phyloP scores from a whole-genome alignment of 2,797 vertebrate genomes.

The Toxotes lorentzi region DNA sequence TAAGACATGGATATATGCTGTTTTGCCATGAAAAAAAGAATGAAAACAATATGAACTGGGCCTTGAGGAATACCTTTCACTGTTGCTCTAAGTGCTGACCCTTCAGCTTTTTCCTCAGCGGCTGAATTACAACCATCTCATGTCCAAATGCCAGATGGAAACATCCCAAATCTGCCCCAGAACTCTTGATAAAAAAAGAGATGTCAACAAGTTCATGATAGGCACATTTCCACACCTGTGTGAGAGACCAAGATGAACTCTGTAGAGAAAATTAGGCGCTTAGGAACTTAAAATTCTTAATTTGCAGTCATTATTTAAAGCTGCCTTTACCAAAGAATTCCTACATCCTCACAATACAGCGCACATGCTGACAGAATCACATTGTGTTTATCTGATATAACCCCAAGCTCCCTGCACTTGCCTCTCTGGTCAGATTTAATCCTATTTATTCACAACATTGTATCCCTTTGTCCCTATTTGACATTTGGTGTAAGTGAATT shows the following conservation, averaged over 20 bases:
- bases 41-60: not conserved
- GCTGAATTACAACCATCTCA: slow-evolving; percentile 3
- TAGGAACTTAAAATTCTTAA: slow-evolving; percentile 10
- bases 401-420: slow-evolving; percentile 17
- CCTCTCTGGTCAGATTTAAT: slow-evolving; percentile 56
- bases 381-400: slow-evolving; percentile 38
- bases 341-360: not conserved
- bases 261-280: not conserved
- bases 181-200: slow-evolving; percentile 29
- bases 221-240: slow-evolving; percentile 3
- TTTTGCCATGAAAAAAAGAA: not conserved
- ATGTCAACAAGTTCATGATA: slow-evolving; percentile 13
- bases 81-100: not conserved
- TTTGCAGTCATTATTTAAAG: slow-evolving; percentile 8
- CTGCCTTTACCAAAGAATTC: not conserved
- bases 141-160: slow-evolving; percentile 25
- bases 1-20: not conserved
- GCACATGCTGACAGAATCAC: slow-evolving; percentile 24
- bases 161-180: slow-evolving; percentile 19
- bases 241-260: not conserved
- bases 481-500: slow-evolving; percentile 63
- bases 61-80: not conserved
- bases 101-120: slow-evolving; percentile 16
- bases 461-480: slow-evolving; percentile 66
- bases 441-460: slow-evolving; percentile 52